phyloP scores from a whole-genome alignment of 2,797 vertebrate genomes.

The Periparus ater region DNA sequence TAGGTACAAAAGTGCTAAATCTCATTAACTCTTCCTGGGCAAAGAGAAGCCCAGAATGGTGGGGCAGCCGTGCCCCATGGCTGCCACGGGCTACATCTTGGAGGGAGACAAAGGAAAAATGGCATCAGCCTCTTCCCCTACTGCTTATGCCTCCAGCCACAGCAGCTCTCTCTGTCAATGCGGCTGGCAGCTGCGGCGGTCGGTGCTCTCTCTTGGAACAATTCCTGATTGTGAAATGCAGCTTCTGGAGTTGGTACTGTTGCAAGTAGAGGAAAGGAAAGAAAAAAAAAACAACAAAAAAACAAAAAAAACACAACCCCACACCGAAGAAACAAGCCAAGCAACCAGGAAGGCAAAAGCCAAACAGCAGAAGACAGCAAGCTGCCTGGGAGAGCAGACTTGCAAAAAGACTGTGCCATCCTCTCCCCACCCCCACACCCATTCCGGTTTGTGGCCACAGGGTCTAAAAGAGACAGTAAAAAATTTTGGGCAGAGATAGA shows the following conservation, averaged over 20 bases:
- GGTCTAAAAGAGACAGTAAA: too few relatives aligned
- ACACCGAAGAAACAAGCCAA: background rate
- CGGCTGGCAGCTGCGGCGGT: fast-evolving
- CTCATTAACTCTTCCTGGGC: background rate
- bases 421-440: fast-evolving
- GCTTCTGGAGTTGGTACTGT: background rate
- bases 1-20: background rate
- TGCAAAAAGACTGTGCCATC: fast-evolving
- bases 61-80: background rate
- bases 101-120: background rate
- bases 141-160: background rate
- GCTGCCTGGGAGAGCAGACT: background rate
- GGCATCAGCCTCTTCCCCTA: too few relatives aligned
- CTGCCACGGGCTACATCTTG: background rate
- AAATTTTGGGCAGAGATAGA: background rate
- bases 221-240: background rate
- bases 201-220: fast-evolving
- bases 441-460: fast-evolving
- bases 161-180: background rate
- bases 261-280: background rate
- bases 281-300: too few relatives aligned
- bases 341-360: background rate
- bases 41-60: background rate
- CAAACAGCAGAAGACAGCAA: fast-evolving
- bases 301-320: background rate